Conservation (phyloP, 2,888 invertebrate species). For the Maniola hyperantus region DNA sequence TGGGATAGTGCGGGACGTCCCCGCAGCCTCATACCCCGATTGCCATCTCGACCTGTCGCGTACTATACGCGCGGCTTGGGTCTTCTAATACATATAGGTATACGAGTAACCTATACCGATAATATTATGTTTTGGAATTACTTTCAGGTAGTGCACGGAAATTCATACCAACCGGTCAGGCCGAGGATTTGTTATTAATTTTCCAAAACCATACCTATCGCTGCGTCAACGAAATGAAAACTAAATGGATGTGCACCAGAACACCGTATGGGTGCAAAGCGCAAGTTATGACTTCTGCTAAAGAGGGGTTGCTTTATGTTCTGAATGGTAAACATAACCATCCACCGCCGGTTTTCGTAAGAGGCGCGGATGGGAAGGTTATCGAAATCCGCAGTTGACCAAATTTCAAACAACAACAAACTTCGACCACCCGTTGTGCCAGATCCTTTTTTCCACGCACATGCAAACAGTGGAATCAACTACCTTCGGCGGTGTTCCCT, state of each 20-base stretch:
- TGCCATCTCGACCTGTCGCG: too few relatives aligned
- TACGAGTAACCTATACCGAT: too few relatives aligned
- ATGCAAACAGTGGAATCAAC: too few relatives aligned
- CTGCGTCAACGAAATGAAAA: slow-evolving; percentile 1
- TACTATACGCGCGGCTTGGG: too few relatives aligned
- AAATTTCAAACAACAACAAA: too few relatives aligned
- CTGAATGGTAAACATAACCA: neutral
- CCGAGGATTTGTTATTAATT: neutral
- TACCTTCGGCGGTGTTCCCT: too few relatives aligned
- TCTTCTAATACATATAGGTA: too few relatives aligned
- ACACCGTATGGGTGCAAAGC: neutral
- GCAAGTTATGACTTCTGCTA: neutral
- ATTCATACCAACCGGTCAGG: neutral
- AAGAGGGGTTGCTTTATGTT: neutral
- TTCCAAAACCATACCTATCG: neutral
- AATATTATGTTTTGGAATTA: neutral
- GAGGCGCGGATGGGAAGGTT: neutral
- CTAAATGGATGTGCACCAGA: slow-evolving; percentile 4
- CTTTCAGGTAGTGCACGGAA: neutral
- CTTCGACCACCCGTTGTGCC: too few relatives aligned
- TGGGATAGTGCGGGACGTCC: too few relatives aligned
- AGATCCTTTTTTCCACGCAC: too few relatives aligned
- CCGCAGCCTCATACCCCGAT: too few relatives aligned
- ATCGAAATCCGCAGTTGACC: too few relatives aligned
- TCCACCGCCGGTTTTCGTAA: neutral